Evolutionary conservation across 2,888 invertebrate genomes (phyloP).

Genomic region (Euzetes globulus): DNA sequence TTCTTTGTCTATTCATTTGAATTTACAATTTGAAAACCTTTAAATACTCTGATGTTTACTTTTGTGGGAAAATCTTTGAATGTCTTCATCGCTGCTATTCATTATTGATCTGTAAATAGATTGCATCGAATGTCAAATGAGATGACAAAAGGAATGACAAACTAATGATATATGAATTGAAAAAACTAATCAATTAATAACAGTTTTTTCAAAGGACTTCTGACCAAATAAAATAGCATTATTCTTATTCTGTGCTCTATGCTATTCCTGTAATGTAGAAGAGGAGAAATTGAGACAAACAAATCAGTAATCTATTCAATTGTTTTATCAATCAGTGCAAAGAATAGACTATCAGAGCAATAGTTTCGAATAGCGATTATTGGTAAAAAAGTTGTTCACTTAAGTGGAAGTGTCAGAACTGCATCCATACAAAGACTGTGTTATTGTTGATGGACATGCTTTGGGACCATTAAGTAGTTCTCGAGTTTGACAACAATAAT

Average conservation of each 20-base stretch:
- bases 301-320: neutral
- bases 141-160: neutral
- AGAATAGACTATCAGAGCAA: neutral
- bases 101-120: neutral
- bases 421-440: neutral
- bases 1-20: neutral
- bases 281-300: neutral
- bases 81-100: neutral
- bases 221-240: neutral
- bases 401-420: constrained; percentile 9
- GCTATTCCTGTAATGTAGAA: neutral
- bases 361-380: neutral
- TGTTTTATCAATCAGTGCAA: neutral
- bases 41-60: neutral
- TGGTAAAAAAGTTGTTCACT: neutral
- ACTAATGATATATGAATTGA: neutral
- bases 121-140: constrained; percentile 1
- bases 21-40: neutral
- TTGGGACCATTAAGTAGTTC: neutral
- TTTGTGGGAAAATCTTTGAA: neutral
- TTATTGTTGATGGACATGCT: constrained; percentile 2
- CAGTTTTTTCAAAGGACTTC: neutral
- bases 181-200: neutral
- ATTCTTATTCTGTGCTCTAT: neutral
- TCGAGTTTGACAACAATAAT: constrained; percentile 1